Percentiles rank a stretch among this genome's conserved stretches.
Evolutionary conservation across 2,888 invertebrate genomes (phyloP).

Genomic region (Coleophora flavipennella): DNA sequence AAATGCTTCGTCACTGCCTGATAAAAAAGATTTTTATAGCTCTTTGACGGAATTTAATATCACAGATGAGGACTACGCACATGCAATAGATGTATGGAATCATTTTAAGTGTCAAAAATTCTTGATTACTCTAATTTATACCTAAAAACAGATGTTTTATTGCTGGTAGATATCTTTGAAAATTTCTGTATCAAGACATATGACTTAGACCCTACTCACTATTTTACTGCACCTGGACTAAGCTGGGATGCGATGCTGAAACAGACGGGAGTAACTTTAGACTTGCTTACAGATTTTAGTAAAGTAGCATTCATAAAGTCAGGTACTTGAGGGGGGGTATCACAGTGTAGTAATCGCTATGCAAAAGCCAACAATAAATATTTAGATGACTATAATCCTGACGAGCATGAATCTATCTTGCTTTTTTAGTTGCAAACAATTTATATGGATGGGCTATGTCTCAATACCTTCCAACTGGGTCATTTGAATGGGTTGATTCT

Average conservation of each 20-base stretch:
- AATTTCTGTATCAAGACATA: slow-evolving; percentile 26
- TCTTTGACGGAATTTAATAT: slow-evolving; percentile 8
- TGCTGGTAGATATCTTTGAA: slow-evolving; percentile 31
- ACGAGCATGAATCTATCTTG: slow-evolving; percentile 19
- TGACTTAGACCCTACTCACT: slow-evolving; percentile 17
- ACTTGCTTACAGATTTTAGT: slow-evolving; percentile 15
- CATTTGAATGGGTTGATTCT: slow-evolving; percentile 25
- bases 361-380: slow-evolving; percentile 29
- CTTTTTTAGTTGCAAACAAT: slow-evolving; percentile 32
- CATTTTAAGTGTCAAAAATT: slow-evolving; percentile 19
- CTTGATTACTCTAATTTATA: slow-evolving; percentile 27
- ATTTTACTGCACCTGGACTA: slow-evolving; percentile 19
- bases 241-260: slow-evolving; percentile 23
- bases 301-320: slow-evolving; percentile 13
- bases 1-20: slow-evolving; percentile 13
- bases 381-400: slow-evolving; percentile 18
- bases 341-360: slow-evolving; percentile 20
- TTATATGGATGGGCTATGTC: slow-evolving; percentile 33
- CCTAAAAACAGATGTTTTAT: slow-evolving; percentile 25
- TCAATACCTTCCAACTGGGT: slow-evolving; percentile 21
- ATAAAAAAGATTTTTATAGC: slow-evolving; percentile 13
- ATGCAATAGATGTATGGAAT: slow-evolving; percentile 22
- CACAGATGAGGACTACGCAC: slow-evolving; percentile 16
- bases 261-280: slow-evolving; percentile 13
- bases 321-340: slow-evolving; percentile 17